These are phyloP conservation scores for Hystrix brachyura DNA, from an alignment of 2,113 vertebrate species.

Conservation along the genomic window DNA sequence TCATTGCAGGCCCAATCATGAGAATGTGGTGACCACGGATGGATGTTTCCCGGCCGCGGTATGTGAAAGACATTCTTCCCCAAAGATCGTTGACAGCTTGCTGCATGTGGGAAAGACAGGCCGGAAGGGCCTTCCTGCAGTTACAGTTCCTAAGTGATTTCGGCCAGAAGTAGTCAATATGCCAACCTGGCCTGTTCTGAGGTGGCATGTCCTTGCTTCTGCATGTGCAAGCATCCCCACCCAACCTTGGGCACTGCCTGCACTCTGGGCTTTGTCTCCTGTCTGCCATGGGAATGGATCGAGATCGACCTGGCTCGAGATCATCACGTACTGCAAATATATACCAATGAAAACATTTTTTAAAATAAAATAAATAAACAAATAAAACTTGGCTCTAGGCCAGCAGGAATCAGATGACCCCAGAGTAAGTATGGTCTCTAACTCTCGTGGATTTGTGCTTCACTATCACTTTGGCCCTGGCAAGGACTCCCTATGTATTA, in stretches of 20 bases:
- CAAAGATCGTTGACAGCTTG: neutral
- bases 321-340: neutral
- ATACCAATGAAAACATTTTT: neutral
- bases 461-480: constrained; percentile 26
- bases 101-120: neutral
- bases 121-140: neutral
- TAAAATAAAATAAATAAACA: neutral
- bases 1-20: neutral
- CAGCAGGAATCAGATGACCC: neutral
- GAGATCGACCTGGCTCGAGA: neutral
- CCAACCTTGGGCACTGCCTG: neutral
- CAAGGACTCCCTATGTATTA: constrained; percentile 22
- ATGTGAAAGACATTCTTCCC: neutral
- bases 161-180: neutral
- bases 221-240: neutral
- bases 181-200: neutral
- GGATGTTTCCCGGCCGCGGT: neutral
- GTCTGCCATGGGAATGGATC: neutral
- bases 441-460: constrained; percentile 14
- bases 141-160: neutral
- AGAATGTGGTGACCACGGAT: neutral
- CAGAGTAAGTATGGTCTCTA: constrained; percentile 5
- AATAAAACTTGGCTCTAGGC: neutral
- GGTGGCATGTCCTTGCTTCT: neutral
- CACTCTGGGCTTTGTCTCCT: neutral